Evolutionary conservation across 1,140 invertebrate species (phyloP).

Genomic region (Polypedilum pembai): DNA sequence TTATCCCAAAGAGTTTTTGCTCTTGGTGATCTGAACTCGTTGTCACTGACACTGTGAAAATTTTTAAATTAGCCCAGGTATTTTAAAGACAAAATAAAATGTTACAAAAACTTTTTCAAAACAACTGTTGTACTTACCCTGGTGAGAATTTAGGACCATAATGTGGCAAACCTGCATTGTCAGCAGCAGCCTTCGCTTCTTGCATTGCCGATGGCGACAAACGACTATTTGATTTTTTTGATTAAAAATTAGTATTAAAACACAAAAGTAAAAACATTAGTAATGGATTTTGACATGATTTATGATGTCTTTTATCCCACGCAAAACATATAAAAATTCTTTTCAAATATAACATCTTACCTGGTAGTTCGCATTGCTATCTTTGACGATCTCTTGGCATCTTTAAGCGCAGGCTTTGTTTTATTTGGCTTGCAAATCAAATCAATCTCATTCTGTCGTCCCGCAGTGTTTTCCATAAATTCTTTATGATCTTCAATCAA

Average conservation of each 20-base stretch:
- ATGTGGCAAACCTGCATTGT: constrained; percentile 66
- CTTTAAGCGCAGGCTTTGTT: constrained; percentile 39
- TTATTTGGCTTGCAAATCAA: constrained; percentile 77
- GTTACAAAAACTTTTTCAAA: too few relatives aligned
- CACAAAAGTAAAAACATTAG: constrained; percentile 10
- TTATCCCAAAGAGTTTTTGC: constrained; percentile 90
- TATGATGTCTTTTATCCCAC: neutral
- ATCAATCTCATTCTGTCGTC: constrained; percentile 79
- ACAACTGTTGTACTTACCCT: constrained; percentile 49
- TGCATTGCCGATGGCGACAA: constrained; percentile 48
- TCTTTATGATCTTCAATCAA: constrained; percentile 87
- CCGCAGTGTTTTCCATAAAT: constrained; percentile 89
- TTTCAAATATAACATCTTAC: constrained; percentile 38
- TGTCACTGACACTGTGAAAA: constrained; percentile 55
- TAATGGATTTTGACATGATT: neutral
- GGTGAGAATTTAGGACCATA: constrained; percentile 79
- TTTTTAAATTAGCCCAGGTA: too few relatives aligned
- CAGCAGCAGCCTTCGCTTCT: constrained; percentile 64
- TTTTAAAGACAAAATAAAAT: too few relatives aligned
- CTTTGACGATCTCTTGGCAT: constrained; percentile 39
- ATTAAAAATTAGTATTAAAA: neutral
- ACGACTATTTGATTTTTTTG: neutral
- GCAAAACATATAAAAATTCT: neutral
- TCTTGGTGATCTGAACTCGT: constrained; percentile 79
- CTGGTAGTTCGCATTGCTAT: constrained; percentile 45